Evolutionary conservation across 1,140 invertebrate genomes (phyloP), one percentile per base, ranked within the genome.

Genomic region (Drosophila virilis): DNA sequence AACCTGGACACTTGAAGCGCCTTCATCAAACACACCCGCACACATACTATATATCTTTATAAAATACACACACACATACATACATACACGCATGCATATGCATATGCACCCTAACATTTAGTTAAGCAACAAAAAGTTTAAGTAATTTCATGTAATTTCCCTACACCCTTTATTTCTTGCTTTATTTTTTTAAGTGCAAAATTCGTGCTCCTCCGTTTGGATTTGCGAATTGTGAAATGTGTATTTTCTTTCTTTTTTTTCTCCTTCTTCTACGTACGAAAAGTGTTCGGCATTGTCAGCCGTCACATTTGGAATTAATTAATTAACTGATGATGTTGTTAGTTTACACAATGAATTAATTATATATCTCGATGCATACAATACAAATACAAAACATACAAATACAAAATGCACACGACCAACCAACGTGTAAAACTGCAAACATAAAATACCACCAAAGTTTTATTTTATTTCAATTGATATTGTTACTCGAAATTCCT

Each of bases 271-370:
- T 15, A 37, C 32, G 78, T 78, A 78, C 82, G 81, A 45, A 84
- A 69, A 86, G 66, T 86, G 79, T 64, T 68, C 48, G 79, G 74
- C 72, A 71, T 54, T 61, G 45, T 43, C 78, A 61, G 69, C 73
- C 68, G 70, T 72, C 78, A 86, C 75, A 78, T 86, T 73, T 88
- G 66, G 67, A 84, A 84, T 78, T 73, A 78, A 86, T 81, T 71
- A 51, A 80, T 78, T 84, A 79, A 79, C 78, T 85, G 78, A 86
- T 86, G 78, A 85, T 86, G 82, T 88, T 86, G 82, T 86, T 86
- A 86, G 71, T 88, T 86, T 88, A 86, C 78, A 88, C 78, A 86
- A 88, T 86, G 83, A 88, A 88, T 83, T 78, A 78, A 66, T 71
- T 75, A 71, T 61, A 76, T 79, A 78, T 69, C 74, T 69, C 71